These are phyloP conservation scores for Temnothorax rugatulus DNA, from an alignment of 2,888 invertebrate genomes.

Conservation along the genomic window DNA sequence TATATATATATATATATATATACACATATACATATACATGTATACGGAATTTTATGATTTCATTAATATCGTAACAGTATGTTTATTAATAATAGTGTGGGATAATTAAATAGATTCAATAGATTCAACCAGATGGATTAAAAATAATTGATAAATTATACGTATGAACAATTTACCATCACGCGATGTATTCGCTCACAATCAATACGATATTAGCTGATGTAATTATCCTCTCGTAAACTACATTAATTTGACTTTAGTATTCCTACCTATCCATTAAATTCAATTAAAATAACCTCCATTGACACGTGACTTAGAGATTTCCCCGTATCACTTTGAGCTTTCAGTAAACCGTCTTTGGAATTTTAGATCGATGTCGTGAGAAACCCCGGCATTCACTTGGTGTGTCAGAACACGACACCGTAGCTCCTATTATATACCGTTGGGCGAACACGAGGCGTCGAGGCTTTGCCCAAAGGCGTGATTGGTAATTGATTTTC, in stretches of 20 bases:
- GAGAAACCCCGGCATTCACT: constrained; percentile 67
- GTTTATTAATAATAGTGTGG: constrained; percentile 23
- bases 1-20: no score
- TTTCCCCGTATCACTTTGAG: constrained; percentile 58
- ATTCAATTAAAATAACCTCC: constrained; percentile 24
- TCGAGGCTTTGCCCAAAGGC: constrained; percentile 80
- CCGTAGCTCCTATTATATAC: constrained; percentile 80
- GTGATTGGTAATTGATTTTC: constrained; percentile 83
- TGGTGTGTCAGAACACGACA: constrained; percentile 74
- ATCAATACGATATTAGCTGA: constrained; percentile 38
- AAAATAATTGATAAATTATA: constrained; percentile 47
- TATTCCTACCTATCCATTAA: neutral
- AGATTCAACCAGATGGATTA: constrained; percentile 3
- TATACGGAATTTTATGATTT: constrained; percentile 17
- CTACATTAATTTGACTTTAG: constrained; percentile 15
- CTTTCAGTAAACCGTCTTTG: constrained; percentile 27
- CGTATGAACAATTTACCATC: neutral
- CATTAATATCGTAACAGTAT: constrained; percentile 13
- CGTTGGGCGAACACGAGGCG: constrained; percentile 78
- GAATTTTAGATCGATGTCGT: constrained; percentile 76
- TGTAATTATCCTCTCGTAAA: constrained; percentile 48
- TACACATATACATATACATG: no score
- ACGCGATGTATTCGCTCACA: neutral
- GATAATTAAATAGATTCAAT: constrained; percentile 18
- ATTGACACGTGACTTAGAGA: constrained; percentile 9